Evolutionary conservation across 2,888 invertebrate genomes (phyloP).

Genomic region (Scaptomyza reducta): DNA sequence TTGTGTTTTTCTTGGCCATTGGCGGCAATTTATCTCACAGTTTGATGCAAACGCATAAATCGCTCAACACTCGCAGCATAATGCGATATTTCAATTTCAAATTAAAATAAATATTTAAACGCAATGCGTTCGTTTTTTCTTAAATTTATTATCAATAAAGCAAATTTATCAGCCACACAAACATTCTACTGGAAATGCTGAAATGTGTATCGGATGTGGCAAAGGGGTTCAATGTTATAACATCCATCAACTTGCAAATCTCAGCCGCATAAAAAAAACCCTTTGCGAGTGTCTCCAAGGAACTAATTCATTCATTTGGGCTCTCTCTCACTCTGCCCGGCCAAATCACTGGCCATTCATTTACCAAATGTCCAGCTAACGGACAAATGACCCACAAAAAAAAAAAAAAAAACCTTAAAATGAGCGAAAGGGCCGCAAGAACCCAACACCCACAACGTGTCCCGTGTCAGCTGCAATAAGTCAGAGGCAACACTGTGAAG

Average conservation of each 20-base stretch:
- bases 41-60: constrained; percentile 83
- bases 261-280: constrained; percentile 22
- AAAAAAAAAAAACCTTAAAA: constrained; percentile 24
- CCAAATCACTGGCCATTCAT: constrained; percentile 73
- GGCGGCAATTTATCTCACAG: constrained; percentile 81
- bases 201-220: not conserved
- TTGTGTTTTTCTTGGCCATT: constrained; percentile 45
- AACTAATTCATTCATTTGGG: constrained; percentile 77
- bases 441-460: not conserved
- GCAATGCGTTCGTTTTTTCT: constrained; percentile 30
- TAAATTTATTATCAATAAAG: constrained; percentile 66
- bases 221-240: not conserved
- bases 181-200: too few species aligned
- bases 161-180: constrained; percentile 40
- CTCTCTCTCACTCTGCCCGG: not conserved
- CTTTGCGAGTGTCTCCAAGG: constrained; percentile 58
- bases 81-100: constrained; percentile 76
- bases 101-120: constrained; percentile 81
- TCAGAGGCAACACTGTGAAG: constrained; percentile 52
- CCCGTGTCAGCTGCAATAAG: constrained; percentile 70
- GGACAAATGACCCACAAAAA: constrained; percentile 46
- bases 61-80: constrained; percentile 69
- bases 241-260: constrained; percentile 62
- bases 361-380: constrained; percentile 63
- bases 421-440: constrained; percentile 35